Conservation (phyloP, 1,140 invertebrate species). For the Adelges cooleyi region DNA sequence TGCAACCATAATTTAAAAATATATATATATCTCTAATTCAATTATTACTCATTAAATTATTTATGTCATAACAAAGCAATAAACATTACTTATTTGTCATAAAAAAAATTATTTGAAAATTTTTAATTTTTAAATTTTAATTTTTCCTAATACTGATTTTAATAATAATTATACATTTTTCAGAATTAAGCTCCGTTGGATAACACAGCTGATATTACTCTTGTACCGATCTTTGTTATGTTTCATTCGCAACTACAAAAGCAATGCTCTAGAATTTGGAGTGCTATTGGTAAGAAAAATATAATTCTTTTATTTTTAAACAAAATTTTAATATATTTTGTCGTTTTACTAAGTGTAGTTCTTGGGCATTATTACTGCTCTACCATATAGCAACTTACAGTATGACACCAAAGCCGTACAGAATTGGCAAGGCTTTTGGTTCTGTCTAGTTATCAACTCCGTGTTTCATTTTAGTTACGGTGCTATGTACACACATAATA, state of each 20-base stretch:
- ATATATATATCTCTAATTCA: too few relatives aligned
- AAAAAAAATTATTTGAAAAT: too few relatives aligned
- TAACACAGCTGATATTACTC: not conserved
- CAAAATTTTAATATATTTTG: too few relatives aligned
- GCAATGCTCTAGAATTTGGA: slow-evolving; percentile 12
- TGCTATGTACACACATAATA: slow-evolving; percentile 54
- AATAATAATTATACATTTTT: too few relatives aligned
- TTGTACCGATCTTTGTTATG: slow-evolving; percentile 4
- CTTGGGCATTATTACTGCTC: slow-evolving; percentile 48
- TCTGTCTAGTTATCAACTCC: slow-evolving; percentile 54
- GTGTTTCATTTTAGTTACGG: slow-evolving; percentile 56
- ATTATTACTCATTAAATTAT: too few relatives aligned
- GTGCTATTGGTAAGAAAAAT: not conserved
- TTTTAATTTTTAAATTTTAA: too few relatives aligned
- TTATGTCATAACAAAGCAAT: too few relatives aligned
- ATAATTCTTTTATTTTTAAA: too few relatives aligned
- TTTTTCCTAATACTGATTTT: too few relatives aligned
- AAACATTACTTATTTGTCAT: too few relatives aligned
- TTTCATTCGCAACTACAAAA: slow-evolving; percentile 10
- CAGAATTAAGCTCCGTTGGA: not conserved
- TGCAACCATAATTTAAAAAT: too few relatives aligned
- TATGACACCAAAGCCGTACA: slow-evolving; percentile 51
- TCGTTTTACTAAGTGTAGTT: too few relatives aligned
- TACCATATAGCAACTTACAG: slow-evolving; percentile 41
- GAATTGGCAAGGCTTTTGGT: slow-evolving; percentile 54